Conservation (phyloP, 2,113 vertebrate genomes). For the Gnathonemus echidnorhynchus region DNA sequence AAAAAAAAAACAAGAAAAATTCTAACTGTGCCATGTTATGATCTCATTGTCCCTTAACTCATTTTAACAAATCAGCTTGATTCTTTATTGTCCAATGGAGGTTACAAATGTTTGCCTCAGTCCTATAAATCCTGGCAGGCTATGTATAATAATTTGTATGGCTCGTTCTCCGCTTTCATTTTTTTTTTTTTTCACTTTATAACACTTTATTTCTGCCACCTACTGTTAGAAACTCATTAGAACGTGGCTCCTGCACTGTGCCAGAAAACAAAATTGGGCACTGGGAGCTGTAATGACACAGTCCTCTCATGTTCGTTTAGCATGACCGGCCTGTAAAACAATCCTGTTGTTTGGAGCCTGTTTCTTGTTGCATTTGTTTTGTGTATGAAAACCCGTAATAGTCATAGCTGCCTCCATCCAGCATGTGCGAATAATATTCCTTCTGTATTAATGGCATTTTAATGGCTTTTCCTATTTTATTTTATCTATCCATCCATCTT, state of each 20-base stretch:
- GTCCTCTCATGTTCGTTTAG: not conserved
- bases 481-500: not conserved
- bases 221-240: constrained; percentile 25
- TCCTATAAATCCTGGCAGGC: constrained; percentile 37
- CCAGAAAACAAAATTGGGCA: constrained; percentile 19
- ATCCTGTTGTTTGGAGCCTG: not conserved
- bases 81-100: constrained; percentile 37
- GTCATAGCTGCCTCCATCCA: not conserved
- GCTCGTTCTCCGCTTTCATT: constrained; percentile 25
- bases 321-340: not conserved
- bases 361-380: not conserved
- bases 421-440: not conserved
- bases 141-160: constrained; percentile 33
- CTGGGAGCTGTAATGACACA: constrained; percentile 7
- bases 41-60: constrained; percentile 42
- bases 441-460: not conserved
- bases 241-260: constrained; percentile 8
- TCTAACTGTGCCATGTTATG: constrained; percentile 33
- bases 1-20: constrained; percentile 27
- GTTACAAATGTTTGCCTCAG: constrained; percentile 21
- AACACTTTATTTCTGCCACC: constrained; percentile 32
- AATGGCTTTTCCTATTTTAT: not conserved
- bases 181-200: constrained; percentile 22
- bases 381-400: not conserved
- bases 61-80: constrained; percentile 42